A percentile compares a stretch with the other conserved stretches of the same genome.
Evolutionary conservation across 2,797 vertebrate genomes (phyloP).

Genomic region (Tauraco hartlaubi): DNA sequence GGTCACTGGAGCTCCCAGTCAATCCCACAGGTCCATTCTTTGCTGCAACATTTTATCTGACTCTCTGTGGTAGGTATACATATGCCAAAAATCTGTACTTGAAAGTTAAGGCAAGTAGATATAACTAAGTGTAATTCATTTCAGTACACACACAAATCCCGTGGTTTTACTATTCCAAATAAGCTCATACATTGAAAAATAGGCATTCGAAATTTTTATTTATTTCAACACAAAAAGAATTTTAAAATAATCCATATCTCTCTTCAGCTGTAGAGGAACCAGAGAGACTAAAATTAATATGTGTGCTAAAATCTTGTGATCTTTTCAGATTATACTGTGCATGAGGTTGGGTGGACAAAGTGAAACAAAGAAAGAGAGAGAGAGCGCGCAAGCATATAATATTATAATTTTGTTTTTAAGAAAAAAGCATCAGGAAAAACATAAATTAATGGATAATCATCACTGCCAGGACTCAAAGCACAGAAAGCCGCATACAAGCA

Average conservation of each 20-base stretch:
- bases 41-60: background rate
- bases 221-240: background rate
- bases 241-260: background rate
- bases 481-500: background rate
- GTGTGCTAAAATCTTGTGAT: background rate
- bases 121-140: background rate
- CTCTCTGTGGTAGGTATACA: background rate
- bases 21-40: background rate
- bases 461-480: background rate
- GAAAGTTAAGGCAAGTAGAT: background rate
- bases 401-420: background rate
- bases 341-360: background rate
- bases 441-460: background rate
- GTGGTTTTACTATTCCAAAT: background rate
- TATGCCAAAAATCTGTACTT: background rate
- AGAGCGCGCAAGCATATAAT: accelerated
- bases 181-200: background rate
- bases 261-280: background rate
- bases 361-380: background rate
- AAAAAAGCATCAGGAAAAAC: background rate
- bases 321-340: background rate
- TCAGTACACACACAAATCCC: background rate
- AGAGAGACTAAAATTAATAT: background rate
- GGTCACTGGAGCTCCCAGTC: background rate
- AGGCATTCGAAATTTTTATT: background rate